These are phyloP conservation scores for Eubucco bourcierii DNA, from an alignment of 2,113 vertebrate genomes.

Conservation along the genomic window DNA sequence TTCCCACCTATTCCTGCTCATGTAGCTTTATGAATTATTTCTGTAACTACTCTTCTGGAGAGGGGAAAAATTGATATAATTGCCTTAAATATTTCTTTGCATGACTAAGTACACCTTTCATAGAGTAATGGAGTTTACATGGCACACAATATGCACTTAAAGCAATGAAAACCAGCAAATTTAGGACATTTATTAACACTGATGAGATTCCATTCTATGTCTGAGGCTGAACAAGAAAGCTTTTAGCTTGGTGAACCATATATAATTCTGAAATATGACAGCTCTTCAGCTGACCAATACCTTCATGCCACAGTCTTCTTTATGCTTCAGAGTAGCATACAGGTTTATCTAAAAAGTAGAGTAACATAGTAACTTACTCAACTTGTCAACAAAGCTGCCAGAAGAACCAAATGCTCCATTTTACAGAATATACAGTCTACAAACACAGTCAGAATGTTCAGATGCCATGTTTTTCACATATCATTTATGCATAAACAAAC, in stretches of 20 bases:
- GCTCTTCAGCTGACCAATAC: conserved; percentile 8
- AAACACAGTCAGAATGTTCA: neutral
- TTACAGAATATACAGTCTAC: neutral
- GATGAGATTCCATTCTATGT: neutral
- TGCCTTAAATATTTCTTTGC: conserved; percentile 40
- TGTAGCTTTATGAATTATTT: conserved; percentile 15
- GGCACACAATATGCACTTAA: conserved; percentile 2
- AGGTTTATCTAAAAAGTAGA: neutral
- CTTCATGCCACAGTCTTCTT: neutral
- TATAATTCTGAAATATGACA: conserved; percentile 62
- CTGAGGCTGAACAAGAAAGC: conserved; percentile 36
- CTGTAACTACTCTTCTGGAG: neutral
- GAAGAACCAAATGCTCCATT: neutral
- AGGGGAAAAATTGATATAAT: conserved; percentile 13
- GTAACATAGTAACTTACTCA: neutral
- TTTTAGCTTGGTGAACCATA: conserved; percentile 72
- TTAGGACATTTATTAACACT: conserved; percentile 34
- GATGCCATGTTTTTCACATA: neutral
- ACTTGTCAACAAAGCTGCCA: neutral
- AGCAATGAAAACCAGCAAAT: conserved; percentile 39
- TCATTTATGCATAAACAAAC: neutral
- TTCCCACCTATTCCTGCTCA: conserved; percentile 11
- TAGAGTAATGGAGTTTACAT: conserved; percentile 45
- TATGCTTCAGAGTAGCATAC: neutral
- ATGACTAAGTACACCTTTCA: conserved; percentile 24